These are phyloP conservation scores for Poecilobothrus nobilitatus DNA, from an alignment of 2,888 invertebrate genomes.

Conservation along the genomic window DNA sequence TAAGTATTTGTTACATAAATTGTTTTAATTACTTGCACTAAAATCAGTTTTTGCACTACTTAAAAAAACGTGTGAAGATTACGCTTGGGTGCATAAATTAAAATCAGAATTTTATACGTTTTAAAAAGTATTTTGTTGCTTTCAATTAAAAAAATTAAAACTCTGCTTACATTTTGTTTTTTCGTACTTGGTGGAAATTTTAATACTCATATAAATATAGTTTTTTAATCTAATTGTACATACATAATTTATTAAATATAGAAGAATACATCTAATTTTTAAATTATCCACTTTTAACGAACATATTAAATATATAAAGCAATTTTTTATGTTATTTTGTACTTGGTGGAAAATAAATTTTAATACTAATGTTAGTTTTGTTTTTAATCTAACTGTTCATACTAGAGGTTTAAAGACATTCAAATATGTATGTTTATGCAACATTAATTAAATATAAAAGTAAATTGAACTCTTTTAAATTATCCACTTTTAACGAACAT, in stretches of 20 bases:
- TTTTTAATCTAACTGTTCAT: neutral
- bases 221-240: no score
- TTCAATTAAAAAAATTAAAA: neutral
- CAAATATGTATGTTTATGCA: no score
- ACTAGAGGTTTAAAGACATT: neutral
- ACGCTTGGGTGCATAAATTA: slow-evolving; percentile 40
- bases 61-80: slow-evolving; percentile 29
- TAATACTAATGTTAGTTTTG: neutral
- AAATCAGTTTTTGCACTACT: slow-evolving; percentile 17
- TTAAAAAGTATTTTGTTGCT: neutral
- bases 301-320: neutral
- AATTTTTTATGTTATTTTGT: neutral
- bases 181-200: no score
- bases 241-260: no score
- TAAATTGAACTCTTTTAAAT: neutral
- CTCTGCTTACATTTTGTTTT: neutral
- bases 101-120: slow-evolving; percentile 14
- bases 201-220: no score
- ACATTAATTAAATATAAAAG: neutral
- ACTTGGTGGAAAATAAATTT: neutral
- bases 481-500: neutral
- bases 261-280: neutral
- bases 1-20: neutral
- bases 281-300: neutral
- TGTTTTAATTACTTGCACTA: slow-evolving; percentile 13